These are phyloP conservation scores for Aphelinus certus DNA, from an alignment of 1,140 invertebrate species.

Conservation along the genomic window DNA sequence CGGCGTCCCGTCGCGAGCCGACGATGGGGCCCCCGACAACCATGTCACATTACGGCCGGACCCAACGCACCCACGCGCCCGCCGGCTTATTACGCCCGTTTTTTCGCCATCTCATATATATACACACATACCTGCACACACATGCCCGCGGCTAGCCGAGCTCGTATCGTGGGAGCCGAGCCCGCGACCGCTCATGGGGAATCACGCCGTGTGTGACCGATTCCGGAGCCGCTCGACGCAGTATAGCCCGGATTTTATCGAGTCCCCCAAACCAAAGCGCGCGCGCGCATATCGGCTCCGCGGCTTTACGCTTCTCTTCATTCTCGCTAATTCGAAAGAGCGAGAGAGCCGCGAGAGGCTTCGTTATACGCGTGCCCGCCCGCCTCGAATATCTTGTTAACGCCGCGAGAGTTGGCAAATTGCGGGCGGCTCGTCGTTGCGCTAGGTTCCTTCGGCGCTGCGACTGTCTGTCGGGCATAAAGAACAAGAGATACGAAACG, in stretches of 20 bases:
- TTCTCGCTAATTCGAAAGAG: constrained; percentile 56
- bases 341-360: constrained; percentile 30
- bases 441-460: no score
- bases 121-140: no score
- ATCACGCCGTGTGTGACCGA: constrained; percentile 53
- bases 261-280: constrained; percentile 41
- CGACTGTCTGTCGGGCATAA: no score
- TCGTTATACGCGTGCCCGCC: no score
- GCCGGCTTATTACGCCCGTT: constrained; percentile 46
- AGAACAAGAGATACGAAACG: no score
- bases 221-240: constrained; percentile 64
- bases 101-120: constrained; percentile 13
- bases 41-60: constrained; percentile 61
- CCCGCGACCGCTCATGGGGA: constrained; percentile 44
- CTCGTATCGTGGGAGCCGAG: not conserved
- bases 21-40: constrained; percentile 55
- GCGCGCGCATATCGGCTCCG: constrained; percentile 49
- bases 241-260: constrained; percentile 64
- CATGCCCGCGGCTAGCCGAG: not conserved
- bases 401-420: no score
- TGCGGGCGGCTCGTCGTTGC: no score
- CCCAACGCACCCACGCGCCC: constrained; percentile 49
- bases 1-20: constrained; percentile 55
- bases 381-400: no score
- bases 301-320: constrained; percentile 62